These are phyloP conservation scores for Dendropsophus ebraccatus DNA, from an alignment of 2,113 vertebrate genomes.

Conservation along the genomic window DNA sequence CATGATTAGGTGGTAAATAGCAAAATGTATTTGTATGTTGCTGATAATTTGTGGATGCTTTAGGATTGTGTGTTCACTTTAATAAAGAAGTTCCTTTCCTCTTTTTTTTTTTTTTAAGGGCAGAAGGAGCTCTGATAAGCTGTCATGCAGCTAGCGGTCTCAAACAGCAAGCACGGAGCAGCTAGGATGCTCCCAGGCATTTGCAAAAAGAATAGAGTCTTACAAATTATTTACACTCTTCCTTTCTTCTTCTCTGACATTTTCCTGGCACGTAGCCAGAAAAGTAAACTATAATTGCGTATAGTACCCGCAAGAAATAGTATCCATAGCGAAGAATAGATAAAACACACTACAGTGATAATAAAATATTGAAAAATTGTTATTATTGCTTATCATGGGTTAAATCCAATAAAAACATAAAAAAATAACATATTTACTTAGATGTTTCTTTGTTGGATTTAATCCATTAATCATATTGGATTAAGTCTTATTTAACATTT, in stretches of 20 bases:
- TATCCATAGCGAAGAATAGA: background rate
- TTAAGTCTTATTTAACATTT: no score
- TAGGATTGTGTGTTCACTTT: background rate
- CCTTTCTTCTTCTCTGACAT: conserved; percentile 58
- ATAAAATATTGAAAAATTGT: background rate
- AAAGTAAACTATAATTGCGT: conserved; percentile 34
- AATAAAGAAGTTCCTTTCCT: background rate
- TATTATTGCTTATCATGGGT: background rate
- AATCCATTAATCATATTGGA: background rate
- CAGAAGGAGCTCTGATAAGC: conserved; percentile 5
- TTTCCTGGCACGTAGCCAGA: conserved; percentile 51
- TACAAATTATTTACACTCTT: conserved; percentile 64
- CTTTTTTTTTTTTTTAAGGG: background rate
- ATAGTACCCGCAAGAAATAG: background rate
- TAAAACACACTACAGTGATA: background rate
- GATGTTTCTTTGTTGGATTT: no score
- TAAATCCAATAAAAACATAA: background rate
- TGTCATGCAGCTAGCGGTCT: conserved; percentile 41
- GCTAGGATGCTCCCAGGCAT: conserved; percentile 60
- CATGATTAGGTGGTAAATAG: background rate
- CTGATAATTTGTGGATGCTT: background rate
- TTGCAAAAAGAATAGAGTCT: conserved; percentile 62
- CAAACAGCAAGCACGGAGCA: conserved; percentile 55
- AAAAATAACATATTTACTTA: background rate
- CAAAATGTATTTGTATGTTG: background rate